phyloP scores from a whole-genome alignment of 2,113 vertebrate species.

The Notothenia coriiceps region DNA sequence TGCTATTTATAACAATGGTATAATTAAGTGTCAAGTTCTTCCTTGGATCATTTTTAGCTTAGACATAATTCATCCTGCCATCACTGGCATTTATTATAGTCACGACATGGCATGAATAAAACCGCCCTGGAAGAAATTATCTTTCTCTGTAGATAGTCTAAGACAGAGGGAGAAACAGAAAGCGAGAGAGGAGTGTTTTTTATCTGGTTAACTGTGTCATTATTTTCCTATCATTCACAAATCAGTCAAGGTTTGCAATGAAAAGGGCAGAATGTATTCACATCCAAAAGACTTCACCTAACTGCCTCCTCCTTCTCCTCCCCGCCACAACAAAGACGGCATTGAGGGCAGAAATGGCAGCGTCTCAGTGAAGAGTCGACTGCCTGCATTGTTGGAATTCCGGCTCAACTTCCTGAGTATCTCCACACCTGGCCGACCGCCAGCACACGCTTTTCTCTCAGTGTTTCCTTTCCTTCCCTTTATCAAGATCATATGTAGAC shows the following conservation, averaged over 20 bases:
- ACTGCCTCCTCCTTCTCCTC: slow-evolving; percentile 26
- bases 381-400: slow-evolving; percentile 85
- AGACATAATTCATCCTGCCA: slow-evolving; percentile 72
- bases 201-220: slow-evolving; percentile 23
- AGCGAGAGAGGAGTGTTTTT: not conserved
- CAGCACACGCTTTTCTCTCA: slow-evolving; percentile 60
- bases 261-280: slow-evolving; percentile 39
- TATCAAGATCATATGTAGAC: slow-evolving; percentile 70
- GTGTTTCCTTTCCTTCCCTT: slow-evolving; percentile 55
- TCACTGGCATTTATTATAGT: slow-evolving; percentile 67
- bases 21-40: slow-evolving; percentile 75
- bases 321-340: slow-evolving; percentile 57
- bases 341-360: slow-evolving; percentile 59
- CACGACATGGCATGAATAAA: slow-evolving; percentile 48
- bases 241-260: slow-evolving; percentile 13
- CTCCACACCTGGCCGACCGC: slow-evolving; percentile 77
- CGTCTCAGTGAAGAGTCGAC: slow-evolving; percentile 72
- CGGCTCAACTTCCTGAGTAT: slow-evolving; percentile 82
- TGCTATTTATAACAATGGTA: slow-evolving; percentile 69
- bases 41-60: slow-evolving; percentile 69
- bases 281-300: slow-evolving; percentile 35
- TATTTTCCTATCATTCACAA: slow-evolving; percentile 38
- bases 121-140: slow-evolving; percentile 55
- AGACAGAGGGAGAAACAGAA: slow-evolving; percentile 1
- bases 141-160: slow-evolving; percentile 32